A percentile compares a stretch with the other conserved stretches of the same genome.
These are phyloP conservation scores for Trogon surrucura DNA, from an alignment of 2,113 vertebrate genomes.

Conservation along the genomic window DNA sequence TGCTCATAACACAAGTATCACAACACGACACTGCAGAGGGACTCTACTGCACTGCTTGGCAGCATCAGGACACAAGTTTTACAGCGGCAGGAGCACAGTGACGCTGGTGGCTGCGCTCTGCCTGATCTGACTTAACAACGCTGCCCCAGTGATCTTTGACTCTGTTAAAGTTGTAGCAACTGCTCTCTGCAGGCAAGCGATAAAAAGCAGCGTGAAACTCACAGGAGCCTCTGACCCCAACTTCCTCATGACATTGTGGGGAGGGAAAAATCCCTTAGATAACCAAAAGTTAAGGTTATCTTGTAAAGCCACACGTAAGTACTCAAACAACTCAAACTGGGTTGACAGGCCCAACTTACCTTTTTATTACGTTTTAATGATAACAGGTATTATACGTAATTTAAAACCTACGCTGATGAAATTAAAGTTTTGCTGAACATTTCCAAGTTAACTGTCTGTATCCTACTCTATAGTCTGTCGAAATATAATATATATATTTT, in stretches of 20 bases:
- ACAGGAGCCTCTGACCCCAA: not conserved
- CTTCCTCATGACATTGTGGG: not conserved
- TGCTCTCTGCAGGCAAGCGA: not conserved
- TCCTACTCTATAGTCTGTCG: not conserved
- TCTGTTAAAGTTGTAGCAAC: not conserved
- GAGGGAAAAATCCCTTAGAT: not conserved
- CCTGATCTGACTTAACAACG: not conserved
- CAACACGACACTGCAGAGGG: not conserved
- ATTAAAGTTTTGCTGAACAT: not conserved
- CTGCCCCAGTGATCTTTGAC: not conserved
- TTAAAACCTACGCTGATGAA: not conserved
- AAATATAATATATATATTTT: not conserved
- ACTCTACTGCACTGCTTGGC: not conserved
- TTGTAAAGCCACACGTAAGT: not conserved
- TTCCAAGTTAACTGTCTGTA: not conserved
- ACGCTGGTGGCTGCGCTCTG: not conserved
- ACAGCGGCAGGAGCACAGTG: not conserved
- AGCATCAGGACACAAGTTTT: not conserved
- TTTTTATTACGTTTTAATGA: not conserved
- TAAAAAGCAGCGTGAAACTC: not conserved
- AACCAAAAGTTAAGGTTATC: not conserved
- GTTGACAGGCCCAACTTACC: not conserved
- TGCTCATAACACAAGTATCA: not conserved
- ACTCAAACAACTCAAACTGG: not conserved
- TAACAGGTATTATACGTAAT: not conserved